phyloP scores from a whole-genome alignment of 2,888 invertebrate species.

The Gastrophysa polygoni region DNA sequence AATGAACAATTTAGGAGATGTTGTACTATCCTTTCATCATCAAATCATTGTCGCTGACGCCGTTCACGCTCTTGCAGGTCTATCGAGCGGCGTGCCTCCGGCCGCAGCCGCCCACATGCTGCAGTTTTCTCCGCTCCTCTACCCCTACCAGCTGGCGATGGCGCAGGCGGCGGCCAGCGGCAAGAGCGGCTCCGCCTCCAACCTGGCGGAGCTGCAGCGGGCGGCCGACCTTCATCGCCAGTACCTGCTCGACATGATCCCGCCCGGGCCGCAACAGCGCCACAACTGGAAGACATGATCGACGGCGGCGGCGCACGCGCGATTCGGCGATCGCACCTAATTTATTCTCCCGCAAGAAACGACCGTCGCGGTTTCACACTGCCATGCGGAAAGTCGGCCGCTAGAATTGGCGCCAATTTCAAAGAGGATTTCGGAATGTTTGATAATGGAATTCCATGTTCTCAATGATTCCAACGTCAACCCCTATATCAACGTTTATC shows the following conservation, averaged over 20 bases:
- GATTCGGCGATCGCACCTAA: conserved; percentile 14
- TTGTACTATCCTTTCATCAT: too few relatives aligned
- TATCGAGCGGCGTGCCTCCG: conserved; percentile 68
- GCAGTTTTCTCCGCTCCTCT: conserved; percentile 85
- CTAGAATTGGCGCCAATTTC: too few relatives aligned
- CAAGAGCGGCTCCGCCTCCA: conserved; percentile 59
- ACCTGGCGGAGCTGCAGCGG: conserved; percentile 78
- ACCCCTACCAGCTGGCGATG: conserved; percentile 89
- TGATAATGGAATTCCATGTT: too few relatives aligned
- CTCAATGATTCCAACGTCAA: too few relatives aligned
- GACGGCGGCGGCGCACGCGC: conserved; percentile 26
- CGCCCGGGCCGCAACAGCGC: conserved; percentile 64
- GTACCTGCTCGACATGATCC: conserved; percentile 96
- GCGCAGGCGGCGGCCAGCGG: conserved; percentile 69
- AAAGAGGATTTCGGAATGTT: too few relatives aligned
- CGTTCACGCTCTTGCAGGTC: conserved; percentile 54
- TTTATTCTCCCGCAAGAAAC: too few relatives aligned
- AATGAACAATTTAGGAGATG: too few relatives aligned
- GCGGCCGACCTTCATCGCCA: conserved; percentile 91
- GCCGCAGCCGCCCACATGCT: conserved; percentile 86
- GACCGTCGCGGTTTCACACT: too few relatives aligned
- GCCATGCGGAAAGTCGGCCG: too few relatives aligned
- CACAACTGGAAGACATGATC: conserved; percentile 69
- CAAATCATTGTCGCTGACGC: too few relatives aligned
- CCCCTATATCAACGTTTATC: too few relatives aligned